Base-by-base conservation (phyloP, 2,888 invertebrate genomes). In the Leptopilina syphax region DNA sequence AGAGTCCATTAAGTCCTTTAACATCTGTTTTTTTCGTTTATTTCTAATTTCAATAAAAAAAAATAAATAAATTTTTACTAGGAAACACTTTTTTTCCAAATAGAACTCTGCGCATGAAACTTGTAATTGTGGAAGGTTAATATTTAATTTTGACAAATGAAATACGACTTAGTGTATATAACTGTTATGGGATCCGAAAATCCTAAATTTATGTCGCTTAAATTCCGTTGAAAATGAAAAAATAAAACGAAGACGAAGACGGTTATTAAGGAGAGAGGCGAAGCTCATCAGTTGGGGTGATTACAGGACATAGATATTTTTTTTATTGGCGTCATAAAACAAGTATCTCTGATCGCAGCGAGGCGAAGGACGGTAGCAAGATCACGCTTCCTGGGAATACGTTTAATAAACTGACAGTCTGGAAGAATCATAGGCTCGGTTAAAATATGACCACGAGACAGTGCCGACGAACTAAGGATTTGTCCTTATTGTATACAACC, bases 381-480 rank as follows among this genome's bases (percentile, higher is more conserved):
- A 57, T 73, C 57, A 54, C 34, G 73, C 73, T 73, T 73, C 73
- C 73, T 73, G 73, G 73, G 73, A 82, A 81, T 65, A 9, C 9
- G 47, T 66, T 80, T 81, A 83, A 79, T 79, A 83, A 83, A 83
- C 79, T 65, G 78, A 24, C 77, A 81, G 76, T 65, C 65, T 68
- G 66, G 77, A 80, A 80, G 80, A 82, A 82, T 83, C 83, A 81
- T 76, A 78, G 54, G 60, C 77, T 34, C 67, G 57, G 65, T 44
- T 83, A 81, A 84, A 80, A 84, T 82, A 84, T 66, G 81, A 80
- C 83, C 82, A 78, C 82, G 83, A 82, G 82, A 82, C 82, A 82
- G 79, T 77, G 34, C 78, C 68, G 77, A 73, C 34, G 34, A 12
- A 57, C 34, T 78, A 77, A 79, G 34, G 77, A 65, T 78, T 82